Evolutionary conservation across 2,888 invertebrate genomes (phyloP).

Genomic region (Nemotelus nigrinus): DNA sequence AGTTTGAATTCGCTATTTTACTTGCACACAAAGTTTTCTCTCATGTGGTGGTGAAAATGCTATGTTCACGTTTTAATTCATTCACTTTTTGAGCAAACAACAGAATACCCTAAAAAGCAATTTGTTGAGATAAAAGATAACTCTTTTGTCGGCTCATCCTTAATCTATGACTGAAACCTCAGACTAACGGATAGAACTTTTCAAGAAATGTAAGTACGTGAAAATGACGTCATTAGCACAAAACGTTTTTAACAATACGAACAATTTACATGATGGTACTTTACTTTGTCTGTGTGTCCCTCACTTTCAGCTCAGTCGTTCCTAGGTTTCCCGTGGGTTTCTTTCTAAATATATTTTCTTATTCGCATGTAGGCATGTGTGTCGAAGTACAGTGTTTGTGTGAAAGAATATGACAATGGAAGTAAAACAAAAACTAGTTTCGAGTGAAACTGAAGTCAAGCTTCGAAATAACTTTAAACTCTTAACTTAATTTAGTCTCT

Average conservation of each 20-base stretch:
- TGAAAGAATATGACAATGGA: too few relatives aligned
- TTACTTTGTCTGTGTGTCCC: neutral
- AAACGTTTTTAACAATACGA: neutral
- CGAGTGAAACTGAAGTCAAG: too few relatives aligned
- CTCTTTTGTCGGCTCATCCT: neutral
- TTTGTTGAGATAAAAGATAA: conserved; percentile 12
- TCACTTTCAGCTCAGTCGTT: too few relatives aligned
- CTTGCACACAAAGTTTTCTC: too few relatives aligned
- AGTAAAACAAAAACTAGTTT: too few relatives aligned
- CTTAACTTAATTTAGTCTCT: too few relatives aligned
- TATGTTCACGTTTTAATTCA: conserved; percentile 10
- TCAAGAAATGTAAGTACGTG: conserved; percentile 2
- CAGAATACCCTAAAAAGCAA: conserved; percentile 13
- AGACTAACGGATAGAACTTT: neutral
- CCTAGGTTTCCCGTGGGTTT: too few relatives aligned
- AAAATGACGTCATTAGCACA: neutral
- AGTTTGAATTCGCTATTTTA: too few relatives aligned
- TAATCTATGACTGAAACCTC: neutral
- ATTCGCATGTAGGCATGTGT: too few relatives aligned
- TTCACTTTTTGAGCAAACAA: neutral
- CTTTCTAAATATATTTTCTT: too few relatives aligned
- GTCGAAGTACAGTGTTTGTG: too few relatives aligned
- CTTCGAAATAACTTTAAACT: too few relatives aligned
- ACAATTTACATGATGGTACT: conserved; percentile 1
- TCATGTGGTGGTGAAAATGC: neutral